Conservation (phyloP, 2,888 invertebrate species). For the Andrena dorsata region DNA sequence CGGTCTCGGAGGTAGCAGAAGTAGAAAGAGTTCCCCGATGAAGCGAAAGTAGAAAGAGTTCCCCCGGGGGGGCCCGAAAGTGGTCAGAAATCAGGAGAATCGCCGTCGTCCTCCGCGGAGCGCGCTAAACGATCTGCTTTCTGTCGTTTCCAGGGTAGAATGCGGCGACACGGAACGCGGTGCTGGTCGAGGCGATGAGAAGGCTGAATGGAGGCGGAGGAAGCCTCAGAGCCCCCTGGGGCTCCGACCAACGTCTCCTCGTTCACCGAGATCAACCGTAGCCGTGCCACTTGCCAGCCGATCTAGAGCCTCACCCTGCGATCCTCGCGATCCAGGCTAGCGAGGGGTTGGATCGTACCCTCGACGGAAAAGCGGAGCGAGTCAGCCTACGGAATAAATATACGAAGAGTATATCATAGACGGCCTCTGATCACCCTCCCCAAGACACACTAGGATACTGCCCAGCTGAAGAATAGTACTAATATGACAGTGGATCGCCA, state of each 20-base stretch:
- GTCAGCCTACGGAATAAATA: conserved; percentile 23
- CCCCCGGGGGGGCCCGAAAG: neutral
- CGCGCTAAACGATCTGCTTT: conserved; percentile 40
- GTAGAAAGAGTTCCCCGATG: neutral
- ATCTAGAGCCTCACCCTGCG: conserved; percentile 44
- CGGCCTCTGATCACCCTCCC: conserved; percentile 39
- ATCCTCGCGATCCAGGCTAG: neutral
- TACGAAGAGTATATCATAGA: neutral
- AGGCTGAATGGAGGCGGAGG: conserved; percentile 84
- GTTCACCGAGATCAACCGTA: conserved; percentile 64
- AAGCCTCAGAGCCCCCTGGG: conserved; percentile 84
- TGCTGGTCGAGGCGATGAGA: conserved; percentile 81
- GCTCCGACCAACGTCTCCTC: conserved; percentile 78
- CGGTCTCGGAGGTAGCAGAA: neutral
- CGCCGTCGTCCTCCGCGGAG: conserved; percentile 18
- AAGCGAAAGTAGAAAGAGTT: neutral
- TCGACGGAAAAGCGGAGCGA: neutral
- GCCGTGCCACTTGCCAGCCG: conserved; percentile 40
- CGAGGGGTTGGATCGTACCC: neutral
- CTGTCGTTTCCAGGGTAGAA: conserved; percentile 73
- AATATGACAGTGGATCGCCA: conserved; percentile 35
- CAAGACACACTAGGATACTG: conserved; percentile 9
- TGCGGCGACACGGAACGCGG: conserved; percentile 74
- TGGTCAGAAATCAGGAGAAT: conserved; percentile 4
- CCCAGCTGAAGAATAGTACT: conserved; percentile 18